Percentiles rank a stretch among this genome's conserved stretches.
Evolutionary conservation across 2,113 vertebrate species (phyloP).

Genomic region (Pica pica): DNA sequence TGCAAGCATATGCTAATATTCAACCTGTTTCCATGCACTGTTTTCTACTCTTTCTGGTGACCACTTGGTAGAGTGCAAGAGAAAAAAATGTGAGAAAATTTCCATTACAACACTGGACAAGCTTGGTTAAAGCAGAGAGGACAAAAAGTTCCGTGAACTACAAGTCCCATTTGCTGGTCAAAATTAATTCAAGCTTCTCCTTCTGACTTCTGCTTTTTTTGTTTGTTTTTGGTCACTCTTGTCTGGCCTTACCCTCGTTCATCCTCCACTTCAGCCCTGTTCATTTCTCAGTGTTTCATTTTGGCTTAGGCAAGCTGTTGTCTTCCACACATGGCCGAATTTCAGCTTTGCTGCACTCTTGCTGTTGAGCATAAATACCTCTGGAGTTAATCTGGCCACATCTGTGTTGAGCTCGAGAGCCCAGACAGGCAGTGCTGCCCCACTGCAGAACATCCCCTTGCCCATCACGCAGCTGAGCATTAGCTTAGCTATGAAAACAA

Average conservation of each 20-base stretch:
- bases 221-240: background rate
- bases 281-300: background rate
- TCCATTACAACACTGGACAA: background rate
- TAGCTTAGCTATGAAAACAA: background rate
- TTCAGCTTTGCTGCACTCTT: background rate
- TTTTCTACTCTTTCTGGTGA: background rate
- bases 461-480: rapidly evolving
- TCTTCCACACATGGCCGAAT: background rate
- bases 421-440: background rate
- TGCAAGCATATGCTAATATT: background rate
- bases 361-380: background rate
- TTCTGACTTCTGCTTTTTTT: background rate
- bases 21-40: background rate
- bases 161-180: background rate
- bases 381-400: background rate
- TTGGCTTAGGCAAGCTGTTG: background rate
- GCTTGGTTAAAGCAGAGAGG: background rate
- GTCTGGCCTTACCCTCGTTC: background rate
- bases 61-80: background rate
- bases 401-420: background rate
- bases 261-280: background rate
- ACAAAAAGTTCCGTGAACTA: background rate
- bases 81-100: background rate
- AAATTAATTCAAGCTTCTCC: background rate
- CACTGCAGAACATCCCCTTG: background rate